Evolutionary conservation across 2,113 vertebrate genomes (phyloP).

Genomic region (Porphyrio hochstetteri): DNA sequence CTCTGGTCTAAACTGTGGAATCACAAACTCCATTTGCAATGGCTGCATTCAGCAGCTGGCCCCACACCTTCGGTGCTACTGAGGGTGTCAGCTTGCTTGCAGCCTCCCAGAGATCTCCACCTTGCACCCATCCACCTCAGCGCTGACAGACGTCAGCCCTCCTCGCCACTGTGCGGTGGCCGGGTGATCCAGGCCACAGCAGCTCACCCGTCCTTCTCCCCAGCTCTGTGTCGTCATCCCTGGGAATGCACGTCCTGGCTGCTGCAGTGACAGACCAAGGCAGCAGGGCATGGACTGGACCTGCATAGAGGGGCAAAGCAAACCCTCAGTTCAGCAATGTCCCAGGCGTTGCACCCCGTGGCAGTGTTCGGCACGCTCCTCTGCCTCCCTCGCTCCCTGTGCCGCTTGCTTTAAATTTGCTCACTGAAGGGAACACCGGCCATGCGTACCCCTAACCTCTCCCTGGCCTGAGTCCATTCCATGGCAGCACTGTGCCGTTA

Average conservation of each 20-base stretch:
- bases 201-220: not conserved
- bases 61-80: not conserved
- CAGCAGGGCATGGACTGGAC: fast-evolving
- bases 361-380: not conserved
- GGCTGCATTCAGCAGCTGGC: not conserved
- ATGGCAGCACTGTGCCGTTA: not conserved
- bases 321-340: not conserved
- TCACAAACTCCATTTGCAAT: not conserved
- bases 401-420: not conserved
- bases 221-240: fast-evolving
- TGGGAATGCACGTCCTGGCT: fast-evolving
- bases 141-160: not conserved
- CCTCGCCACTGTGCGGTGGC: not conserved
- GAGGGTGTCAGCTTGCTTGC: not conserved
- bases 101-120: not conserved
- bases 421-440: not conserved
- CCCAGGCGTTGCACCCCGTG: not conserved
- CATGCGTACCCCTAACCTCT: not conserved
- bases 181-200: fast-evolving
- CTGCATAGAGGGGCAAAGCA: not conserved
- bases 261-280: fast-evolving
- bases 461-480: not conserved
- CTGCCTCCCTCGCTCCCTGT: fast-evolving
- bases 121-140: not conserved
- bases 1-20: not conserved